These are phyloP conservation scores for Noctilio leporinus DNA, from an alignment of 2,113 vertebrate species.

Conservation along the genomic window DNA sequence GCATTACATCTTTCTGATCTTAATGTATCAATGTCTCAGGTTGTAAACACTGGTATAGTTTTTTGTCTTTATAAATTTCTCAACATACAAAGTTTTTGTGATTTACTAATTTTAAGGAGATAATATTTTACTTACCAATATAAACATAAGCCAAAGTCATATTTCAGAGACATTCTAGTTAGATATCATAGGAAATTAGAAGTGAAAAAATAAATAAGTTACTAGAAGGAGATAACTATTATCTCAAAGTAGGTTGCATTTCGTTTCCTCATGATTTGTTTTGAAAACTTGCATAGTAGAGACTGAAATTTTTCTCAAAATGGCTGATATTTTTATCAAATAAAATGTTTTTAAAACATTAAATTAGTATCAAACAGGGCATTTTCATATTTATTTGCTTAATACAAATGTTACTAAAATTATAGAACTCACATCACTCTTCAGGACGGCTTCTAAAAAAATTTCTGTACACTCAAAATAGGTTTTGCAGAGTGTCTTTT, in stretches of 20 bases:
- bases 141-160: not conserved
- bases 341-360: not conserved
- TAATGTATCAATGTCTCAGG: not conserved
- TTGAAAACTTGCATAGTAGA: not conserved
- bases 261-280: not conserved
- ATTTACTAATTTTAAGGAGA: not conserved
- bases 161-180: not conserved
- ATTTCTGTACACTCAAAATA: not conserved
- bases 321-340: not conserved
- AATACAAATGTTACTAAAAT: not conserved
- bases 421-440: not conserved
- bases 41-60: not conserved
- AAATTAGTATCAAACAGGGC: not conserved
- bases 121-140: not conserved
- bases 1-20: not conserved
- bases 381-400: not conserved
- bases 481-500: not conserved
- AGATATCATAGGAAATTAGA: not conserved
- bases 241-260: not conserved
- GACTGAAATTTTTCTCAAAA: not conserved
- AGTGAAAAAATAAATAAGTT: not conserved
- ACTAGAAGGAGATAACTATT: not conserved
- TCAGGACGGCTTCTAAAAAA: not conserved
- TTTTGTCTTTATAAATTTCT: not conserved
- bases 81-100: not conserved